Evolutionary conservation across 2,797 vertebrate genomes (phyloP).

Genomic region (Alca torda): DNA sequence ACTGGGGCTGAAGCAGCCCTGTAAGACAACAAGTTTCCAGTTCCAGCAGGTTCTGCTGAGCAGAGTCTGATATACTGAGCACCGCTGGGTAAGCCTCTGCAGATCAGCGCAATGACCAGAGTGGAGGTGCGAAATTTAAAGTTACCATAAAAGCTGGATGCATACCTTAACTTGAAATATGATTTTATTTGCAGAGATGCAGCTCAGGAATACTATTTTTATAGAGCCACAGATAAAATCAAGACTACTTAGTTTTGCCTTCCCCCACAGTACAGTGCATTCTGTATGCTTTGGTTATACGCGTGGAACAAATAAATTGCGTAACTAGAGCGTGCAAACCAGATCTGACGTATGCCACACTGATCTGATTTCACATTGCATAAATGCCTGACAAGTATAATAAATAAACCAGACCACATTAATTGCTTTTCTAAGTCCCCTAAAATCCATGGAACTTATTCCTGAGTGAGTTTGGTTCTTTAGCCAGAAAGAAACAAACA

Average conservation of each 20-base stretch:
- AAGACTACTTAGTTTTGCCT: neutral
- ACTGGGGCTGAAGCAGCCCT: neutral
- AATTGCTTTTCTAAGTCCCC: neutral
- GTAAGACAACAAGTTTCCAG: neutral
- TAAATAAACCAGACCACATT: constrained; percentile 15
- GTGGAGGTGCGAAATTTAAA: neutral
- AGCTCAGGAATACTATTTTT: neutral
- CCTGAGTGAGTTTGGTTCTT: neutral
- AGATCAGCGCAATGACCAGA: neutral
- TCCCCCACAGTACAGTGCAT: neutral
- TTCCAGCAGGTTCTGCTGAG: neutral
- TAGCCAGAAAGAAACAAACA: neutral
- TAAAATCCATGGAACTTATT: neutral
- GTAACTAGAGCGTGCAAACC: neutral
- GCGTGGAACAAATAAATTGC: neutral
- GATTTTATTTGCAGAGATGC: neutral
- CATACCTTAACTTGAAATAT: neutral
- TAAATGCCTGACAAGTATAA: neutral
- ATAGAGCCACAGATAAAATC: neutral
- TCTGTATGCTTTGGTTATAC: neutral
- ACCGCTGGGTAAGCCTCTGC: neutral
- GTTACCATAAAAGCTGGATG: neutral
- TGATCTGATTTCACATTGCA: neutral
- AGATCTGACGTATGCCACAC: neutral
- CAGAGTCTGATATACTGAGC: neutral